Conservation (phyloP, 2,113 vertebrate genomes). For the Picathartes gymnocephalus region DNA sequence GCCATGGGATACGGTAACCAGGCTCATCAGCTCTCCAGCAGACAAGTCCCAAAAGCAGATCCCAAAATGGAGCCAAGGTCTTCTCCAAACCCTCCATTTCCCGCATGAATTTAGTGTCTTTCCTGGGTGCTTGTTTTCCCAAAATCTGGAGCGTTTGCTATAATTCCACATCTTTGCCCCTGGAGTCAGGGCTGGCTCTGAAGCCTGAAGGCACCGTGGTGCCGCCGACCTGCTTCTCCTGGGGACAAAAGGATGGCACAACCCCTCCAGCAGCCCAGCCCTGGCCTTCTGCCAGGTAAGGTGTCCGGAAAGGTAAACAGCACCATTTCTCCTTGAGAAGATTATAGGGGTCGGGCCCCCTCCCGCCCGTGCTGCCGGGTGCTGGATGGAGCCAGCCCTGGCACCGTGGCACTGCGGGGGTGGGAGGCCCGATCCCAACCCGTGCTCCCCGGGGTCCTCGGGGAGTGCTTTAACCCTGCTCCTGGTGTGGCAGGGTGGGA, state of each 20-base stretch:
- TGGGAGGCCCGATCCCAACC: not conserved
- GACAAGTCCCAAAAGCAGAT: not conserved
- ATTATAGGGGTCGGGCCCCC: rapidly evolving
- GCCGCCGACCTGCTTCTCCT: not conserved
- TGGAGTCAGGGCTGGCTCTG: not conserved
- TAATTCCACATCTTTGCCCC: not conserved
- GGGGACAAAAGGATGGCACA: not conserved
- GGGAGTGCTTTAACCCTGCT: not conserved
- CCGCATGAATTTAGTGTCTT: not conserved
- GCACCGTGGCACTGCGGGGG: rapidly evolving
- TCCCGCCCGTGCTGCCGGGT: rapidly evolving
- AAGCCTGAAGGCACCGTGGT: rapidly evolving
- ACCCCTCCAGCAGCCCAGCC: rapidly evolving
- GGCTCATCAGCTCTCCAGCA: not conserved
- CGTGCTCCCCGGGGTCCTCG: rapidly evolving
- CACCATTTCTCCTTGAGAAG: not conserved
- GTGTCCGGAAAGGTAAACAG: not conserved
- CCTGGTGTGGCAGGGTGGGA: rapidly evolving
- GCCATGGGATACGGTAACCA: rapidly evolving
- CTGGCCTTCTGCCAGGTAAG: not conserved
- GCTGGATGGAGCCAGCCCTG: rapidly evolving
- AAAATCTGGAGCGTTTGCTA: not conserved
- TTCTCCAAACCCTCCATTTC: not conserved
- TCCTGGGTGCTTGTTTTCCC: not conserved
- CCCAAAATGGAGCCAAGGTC: not conserved